Evolutionary conservation across 1,140 invertebrate genomes (phyloP), one percentile per base, ranked within the genome.

Genomic region (Diorhabda carinulata): DNA sequence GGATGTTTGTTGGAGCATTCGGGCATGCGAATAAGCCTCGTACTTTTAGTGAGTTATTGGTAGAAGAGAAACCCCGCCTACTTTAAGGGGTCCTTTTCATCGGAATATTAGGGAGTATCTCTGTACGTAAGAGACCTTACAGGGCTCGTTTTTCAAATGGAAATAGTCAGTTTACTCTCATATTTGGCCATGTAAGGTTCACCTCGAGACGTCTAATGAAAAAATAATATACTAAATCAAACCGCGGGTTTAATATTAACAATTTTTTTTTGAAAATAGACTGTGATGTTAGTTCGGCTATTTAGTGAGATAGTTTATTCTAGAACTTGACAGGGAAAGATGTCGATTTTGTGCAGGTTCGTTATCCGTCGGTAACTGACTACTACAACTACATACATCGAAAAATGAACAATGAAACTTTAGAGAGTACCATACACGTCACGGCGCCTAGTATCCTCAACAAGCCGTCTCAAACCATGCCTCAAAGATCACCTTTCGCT

Each of bases 401-500:
- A 74, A 78, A 72, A 66, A 78, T 80, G 78, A 78, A 80, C 78
- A 78, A 78, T 78, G 78, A 78, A 67, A 74, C 68, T 64, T 73
- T 78, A 77, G 78, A 79, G 65, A 76, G 77, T 66, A 81, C 80
- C 42, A 79, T 81, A 42, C 80, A 80, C 74, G 80, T 81, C 69
- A 81, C 81, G 41, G 80, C 81, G n/a, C 81, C 80, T 10, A 79
- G 79, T 60, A 81, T 81, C n/a, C 71, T 82, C 42, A 81, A 79
- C 72, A 80, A 81, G 59, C 78, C 80, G 56, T 76, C 79, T 45
- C 80, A 81, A 71, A 80, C 83, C 66, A 88, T 91, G 86, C 92
- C 92, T 72, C 92, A 95, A 82, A 85, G 93, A 74, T 94, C 92
- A 72, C 93, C 93, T 10, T 96, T 96, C 83, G 94, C 92, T 72